Conservation (phyloP, 1,140 invertebrate species). For the Macrocentrus cingulum region DNA sequence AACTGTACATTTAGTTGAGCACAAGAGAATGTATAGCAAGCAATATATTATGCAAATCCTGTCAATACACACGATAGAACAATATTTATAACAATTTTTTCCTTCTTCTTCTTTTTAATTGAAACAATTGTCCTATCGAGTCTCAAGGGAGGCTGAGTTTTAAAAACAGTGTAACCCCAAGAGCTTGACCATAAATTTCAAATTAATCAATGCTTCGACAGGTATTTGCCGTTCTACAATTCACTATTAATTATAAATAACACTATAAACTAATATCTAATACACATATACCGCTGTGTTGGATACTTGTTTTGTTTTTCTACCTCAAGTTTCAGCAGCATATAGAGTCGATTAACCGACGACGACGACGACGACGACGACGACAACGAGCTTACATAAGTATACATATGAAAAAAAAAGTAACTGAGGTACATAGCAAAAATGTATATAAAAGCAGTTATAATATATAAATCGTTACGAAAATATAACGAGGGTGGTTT, state of each 20-base stretch:
- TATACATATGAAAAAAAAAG: slow-evolving; percentile 40
- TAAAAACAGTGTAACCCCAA: slow-evolving; percentile 20
- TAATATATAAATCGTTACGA: no score
- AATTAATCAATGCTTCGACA: slow-evolving; percentile 14
- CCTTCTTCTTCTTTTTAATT: neutral
- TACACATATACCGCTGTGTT: slow-evolving; percentile 24
- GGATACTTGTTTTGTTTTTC: slow-evolving; percentile 3
- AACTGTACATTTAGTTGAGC: slow-evolving; percentile 19
- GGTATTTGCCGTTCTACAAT: slow-evolving; percentile 21
- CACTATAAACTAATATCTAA: slow-evolving; percentile 42
- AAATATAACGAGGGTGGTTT: slow-evolving; percentile 51
- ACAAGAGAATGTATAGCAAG: slow-evolving; percentile 24
- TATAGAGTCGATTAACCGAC: no score
- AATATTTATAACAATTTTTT: neutral
- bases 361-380: no score
- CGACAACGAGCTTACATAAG: slow-evolving; percentile 26
- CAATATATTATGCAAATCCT: slow-evolving; percentile 25
- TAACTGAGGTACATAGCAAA: slow-evolving; percentile 37
- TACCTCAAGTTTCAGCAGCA: no score
- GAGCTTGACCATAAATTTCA: slow-evolving; percentile 12
- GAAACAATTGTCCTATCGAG: no score
- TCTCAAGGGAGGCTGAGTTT: slow-evolving; percentile 41
- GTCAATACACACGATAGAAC: slow-evolving; percentile 4
- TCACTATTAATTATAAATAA: slow-evolving; percentile 30
- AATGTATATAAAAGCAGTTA: slow-evolving; percentile 46